Evolutionary conservation across 2,113 vertebrate species (phyloP), one percentile per base, ranked within the genome.

Genomic region (Cyprinodon variegatus): DNA sequence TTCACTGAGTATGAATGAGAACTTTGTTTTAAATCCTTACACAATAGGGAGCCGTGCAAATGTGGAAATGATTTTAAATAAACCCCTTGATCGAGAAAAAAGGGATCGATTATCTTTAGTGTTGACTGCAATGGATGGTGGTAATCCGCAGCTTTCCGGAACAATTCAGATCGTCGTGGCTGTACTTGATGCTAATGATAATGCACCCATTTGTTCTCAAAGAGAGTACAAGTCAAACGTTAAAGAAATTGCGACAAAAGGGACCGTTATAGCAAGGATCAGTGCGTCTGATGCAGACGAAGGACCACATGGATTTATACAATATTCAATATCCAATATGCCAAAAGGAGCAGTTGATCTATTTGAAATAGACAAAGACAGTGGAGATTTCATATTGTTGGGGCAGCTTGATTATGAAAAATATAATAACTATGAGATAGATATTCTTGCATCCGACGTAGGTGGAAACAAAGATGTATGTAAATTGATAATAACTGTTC

Each of bases 321-420:
- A 71, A 0, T 91, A 89, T 78, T 81, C 87, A 1, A 76, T 91
- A 22, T 68, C 82, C 8, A 83, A 86, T 61, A 61, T 8, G 3
- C 75, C 74, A 29, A 20, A 83, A 0, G 86, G 66, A 0, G 71
- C 82, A 10, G 11, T 68, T 0, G 80, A 86, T 0, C 11, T 92
- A 38, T 95, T 96, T 68, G 11, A 75, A 4, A 3, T 95, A 77
- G 77, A 95, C 76, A 59, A 86, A 43, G 45, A 84, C 3, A 93
- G 66, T 0, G 95, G 95, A 1, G 78, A 93, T 38, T 71, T 96
- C n/a, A 79, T 36, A 0, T 88, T 91, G 78, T 22, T 69, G 67
- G 87, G 90, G 20, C 68, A 77, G 7, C 37, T 96, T 6, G 93
- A 96, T 83, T 95, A 91, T 20, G 94, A 96, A 70, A 91, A 81